phyloP scores from a whole-genome alignment of 2,797 vertebrate genomes.

The Columba guinea region DNA sequence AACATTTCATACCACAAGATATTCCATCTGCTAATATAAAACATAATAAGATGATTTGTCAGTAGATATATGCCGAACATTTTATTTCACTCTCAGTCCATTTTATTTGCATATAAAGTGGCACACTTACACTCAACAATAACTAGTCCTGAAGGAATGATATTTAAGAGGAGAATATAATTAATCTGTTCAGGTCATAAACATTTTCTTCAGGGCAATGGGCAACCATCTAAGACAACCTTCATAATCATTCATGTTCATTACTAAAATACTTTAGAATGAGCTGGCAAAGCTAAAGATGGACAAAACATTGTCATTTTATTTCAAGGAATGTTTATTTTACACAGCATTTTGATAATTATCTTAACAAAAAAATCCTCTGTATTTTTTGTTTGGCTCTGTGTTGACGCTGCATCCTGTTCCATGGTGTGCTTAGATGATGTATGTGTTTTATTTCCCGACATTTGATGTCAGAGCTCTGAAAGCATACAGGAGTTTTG shows the following conservation, averaged over 20 bases:
- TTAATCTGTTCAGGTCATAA: conserved; percentile 75
- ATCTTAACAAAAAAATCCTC: conserved; percentile 29
- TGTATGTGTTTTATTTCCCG: neutral
- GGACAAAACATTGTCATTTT: conserved; percentile 41
- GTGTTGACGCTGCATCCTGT: neutral
- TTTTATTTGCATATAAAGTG: conserved; percentile 83
- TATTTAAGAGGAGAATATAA: conserved; percentile 76
- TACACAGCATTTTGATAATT: conserved; percentile 21
- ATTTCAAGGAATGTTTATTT: conserved; percentile 49
- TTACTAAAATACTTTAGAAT: conserved; percentile 50
- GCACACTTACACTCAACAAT: conserved; percentile 75
- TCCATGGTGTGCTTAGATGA: neutral
- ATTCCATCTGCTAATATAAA: conserved; percentile 65
- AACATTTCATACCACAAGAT: conserved; percentile 64
- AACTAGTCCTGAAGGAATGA: conserved; percentile 75
- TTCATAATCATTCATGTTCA: conserved; percentile 69
- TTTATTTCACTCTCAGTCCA: conserved; percentile 69
- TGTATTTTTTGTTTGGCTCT: conserved; percentile 34
- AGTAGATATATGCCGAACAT: conserved; percentile 71
- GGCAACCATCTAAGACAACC: conserved; percentile 67
- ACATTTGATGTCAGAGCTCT: conserved; percentile 13
- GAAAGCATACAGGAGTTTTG: neutral
- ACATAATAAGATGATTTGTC: conserved; percentile 75
- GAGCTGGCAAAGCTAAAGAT: conserved; percentile 46
- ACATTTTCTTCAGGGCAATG: conserved; percentile 77